Evolutionary conservation across 2,113 vertebrate genomes (phyloP).

Genomic region (Hippocampus zosterae): DNA sequence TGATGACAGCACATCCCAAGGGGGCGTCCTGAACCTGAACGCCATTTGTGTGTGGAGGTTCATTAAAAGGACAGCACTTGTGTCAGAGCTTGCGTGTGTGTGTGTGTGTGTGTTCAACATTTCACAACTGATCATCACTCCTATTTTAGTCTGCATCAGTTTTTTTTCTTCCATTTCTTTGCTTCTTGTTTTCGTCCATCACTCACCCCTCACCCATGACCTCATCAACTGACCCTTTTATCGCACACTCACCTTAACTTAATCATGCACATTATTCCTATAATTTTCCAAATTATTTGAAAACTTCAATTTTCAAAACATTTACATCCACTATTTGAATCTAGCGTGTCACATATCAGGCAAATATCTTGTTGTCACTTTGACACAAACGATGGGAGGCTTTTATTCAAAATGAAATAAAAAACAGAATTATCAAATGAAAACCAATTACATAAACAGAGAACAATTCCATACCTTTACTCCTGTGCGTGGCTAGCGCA

Average conservation of each 20-base stretch:
- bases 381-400: not conserved
- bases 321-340: not conserved
- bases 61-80: conserved; percentile 51
- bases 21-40: conserved; percentile 43
- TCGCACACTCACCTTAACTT: not conserved
- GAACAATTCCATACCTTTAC: no score
- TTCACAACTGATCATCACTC: conserved; percentile 40
- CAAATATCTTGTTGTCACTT: not conserved
- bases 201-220: not conserved
- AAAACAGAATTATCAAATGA: no score
- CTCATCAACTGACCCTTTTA: not conserved
- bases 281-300: not conserved
- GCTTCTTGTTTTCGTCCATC: not conserved
- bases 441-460: no score
- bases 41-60: conserved; percentile 42
- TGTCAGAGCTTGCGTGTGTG: conserved; percentile 25
- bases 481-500: no score
- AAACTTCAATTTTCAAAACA: not conserved
- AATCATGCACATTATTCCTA: not conserved
- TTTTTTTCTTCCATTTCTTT: not conserved
- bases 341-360: not conserved
- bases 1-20: conserved; percentile 42
- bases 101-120: conserved; percentile 36
- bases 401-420: not conserved
- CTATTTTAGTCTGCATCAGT: conserved; percentile 30